These are phyloP conservation scores for Caenorhabditis plicata DNA, from an alignment of 2,888 invertebrate species.

Conservation along the genomic window DNA sequence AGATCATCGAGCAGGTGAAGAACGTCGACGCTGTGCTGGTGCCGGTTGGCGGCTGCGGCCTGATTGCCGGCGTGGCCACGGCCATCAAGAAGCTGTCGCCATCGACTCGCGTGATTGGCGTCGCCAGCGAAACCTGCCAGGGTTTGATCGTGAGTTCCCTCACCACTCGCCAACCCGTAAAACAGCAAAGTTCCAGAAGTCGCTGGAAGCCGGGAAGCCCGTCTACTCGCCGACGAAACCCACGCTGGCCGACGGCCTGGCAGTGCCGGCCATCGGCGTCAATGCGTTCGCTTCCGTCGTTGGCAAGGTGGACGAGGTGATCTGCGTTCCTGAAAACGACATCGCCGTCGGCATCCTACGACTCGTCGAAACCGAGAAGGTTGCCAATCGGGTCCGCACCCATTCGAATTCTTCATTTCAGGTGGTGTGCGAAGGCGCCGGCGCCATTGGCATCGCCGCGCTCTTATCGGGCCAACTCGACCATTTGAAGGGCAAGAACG, in stretches of 20 bases:
- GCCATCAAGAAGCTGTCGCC: constrained; percentile 84
- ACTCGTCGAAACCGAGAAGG: constrained; percentile 65
- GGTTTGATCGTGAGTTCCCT: constrained; percentile 76
- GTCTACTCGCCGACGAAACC: constrained; percentile 74
- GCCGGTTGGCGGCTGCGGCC: constrained; percentile 87
- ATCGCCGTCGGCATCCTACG: constrained; percentile 69
- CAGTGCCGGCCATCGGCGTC: constrained; percentile 82
- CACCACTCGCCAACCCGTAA: too few relatives aligned
- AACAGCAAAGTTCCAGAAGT: constrained; percentile 71
- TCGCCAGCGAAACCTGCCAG: constrained; percentile 85
- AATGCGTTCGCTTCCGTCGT: constrained; percentile 80
- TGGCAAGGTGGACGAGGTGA: constrained; percentile 73
- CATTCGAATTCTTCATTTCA: constrained; percentile 64
- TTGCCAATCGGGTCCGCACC: not conserved
- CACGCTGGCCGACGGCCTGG: constrained; percentile 83
- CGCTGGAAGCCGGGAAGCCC: constrained; percentile 76
- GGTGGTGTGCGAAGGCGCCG: constrained; percentile 86
- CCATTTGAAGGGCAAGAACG: constrained; percentile 43
- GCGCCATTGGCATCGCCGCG: constrained; percentile 81
- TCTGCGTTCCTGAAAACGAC: constrained; percentile 66
- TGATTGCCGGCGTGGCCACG: constrained; percentile 84
- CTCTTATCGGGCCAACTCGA: constrained; percentile 77
- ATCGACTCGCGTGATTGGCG: constrained; percentile 81
- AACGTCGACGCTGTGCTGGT: constrained; percentile 81
- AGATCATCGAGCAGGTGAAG: constrained; percentile 80